phyloP scores from a whole-genome alignment of 1,140 invertebrate species.

The Himalopsyche phryganea region DNA sequence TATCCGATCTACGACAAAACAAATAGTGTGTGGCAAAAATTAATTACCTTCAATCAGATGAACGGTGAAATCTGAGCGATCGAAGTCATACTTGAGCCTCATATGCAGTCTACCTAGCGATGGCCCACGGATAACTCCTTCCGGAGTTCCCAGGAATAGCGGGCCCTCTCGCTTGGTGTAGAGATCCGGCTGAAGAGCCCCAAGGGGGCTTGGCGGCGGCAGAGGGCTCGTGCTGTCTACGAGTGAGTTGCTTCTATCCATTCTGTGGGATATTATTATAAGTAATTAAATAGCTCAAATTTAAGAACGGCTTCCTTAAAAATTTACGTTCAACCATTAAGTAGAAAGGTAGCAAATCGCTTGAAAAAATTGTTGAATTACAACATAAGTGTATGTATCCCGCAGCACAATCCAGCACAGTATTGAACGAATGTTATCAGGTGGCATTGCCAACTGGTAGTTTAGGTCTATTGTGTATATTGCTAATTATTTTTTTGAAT shows the following conservation, averaged over 20 bases:
- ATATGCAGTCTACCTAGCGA: constrained; percentile 77
- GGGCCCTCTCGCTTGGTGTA: constrained; percentile 74
- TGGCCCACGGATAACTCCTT: constrained; percentile 49
- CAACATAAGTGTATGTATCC: too few relatives aligned
- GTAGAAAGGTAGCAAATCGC: too few relatives aligned
- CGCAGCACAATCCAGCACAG: too few relatives aligned
- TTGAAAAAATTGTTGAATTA: too few relatives aligned
- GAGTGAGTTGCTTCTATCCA: constrained; percentile 52
- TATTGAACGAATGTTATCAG: too few relatives aligned
- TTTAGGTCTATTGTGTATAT: too few relatives aligned
- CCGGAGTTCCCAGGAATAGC: constrained; percentile 62
- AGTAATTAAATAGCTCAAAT: too few relatives aligned
- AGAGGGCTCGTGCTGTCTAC: constrained; percentile 47
- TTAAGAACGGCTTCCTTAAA: too few relatives aligned
- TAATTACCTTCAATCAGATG: constrained; percentile 85
- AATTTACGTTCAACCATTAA: too few relatives aligned
- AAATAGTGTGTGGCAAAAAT: background rate
- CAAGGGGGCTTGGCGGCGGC: constrained; percentile 55
- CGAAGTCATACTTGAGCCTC: constrained; percentile 84
- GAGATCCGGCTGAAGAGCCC: constrained; percentile 82
- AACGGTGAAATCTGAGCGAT: constrained; percentile 81
- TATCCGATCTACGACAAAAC: constrained; percentile 1
- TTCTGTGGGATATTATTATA: constrained; percentile 35
- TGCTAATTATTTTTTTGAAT: too few relatives aligned
- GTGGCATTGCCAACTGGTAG: too few relatives aligned